Percentiles rank a stretch among this genome's conserved stretches.
Conservation (phyloP, 1,140 invertebrate genomes). For the Augochlora pura region DNA sequence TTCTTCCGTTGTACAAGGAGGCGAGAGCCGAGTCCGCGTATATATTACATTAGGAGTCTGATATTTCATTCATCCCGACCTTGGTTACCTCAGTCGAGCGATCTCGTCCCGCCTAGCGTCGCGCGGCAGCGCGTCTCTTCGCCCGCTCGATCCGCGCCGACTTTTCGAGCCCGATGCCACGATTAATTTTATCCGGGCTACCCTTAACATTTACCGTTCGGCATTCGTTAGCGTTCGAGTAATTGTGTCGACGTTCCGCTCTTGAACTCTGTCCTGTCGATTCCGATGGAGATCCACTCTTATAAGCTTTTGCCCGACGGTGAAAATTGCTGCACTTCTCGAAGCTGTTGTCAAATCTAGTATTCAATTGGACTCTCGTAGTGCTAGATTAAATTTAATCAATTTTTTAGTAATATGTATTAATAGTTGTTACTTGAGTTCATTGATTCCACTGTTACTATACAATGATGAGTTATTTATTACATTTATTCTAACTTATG, state of each 20-base stretch:
- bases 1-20: constrained; percentile 12
- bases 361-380: too few relatives aligned
- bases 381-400: too few relatives aligned
- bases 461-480: too few relatives aligned
- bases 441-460: too few relatives aligned
- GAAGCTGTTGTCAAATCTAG: too few relatives aligned
- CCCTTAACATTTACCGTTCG: background rate
- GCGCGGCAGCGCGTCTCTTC: background rate
- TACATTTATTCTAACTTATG: too few relatives aligned
- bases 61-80: constrained; percentile 67
- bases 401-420: too few relatives aligned
- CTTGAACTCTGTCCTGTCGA: too few relatives aligned
- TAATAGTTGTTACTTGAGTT: too few relatives aligned
- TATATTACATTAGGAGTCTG: constrained; percentile 52
- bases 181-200: background rate
- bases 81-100: background rate
- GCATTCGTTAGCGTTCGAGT: background rate
- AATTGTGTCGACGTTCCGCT: background rate
- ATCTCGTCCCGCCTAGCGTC: background rate
- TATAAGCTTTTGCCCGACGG: too few relatives aligned
- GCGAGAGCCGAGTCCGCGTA: constrained; percentile 50
- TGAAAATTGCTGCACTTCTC: too few relatives aligned
- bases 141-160: background rate
- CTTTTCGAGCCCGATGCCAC: background rate
- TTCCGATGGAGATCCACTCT: too few relatives aligned